A percentile compares a stretch with the other conserved stretches of the same genome.
phyloP scores from a whole-genome alignment of 1,140 invertebrate genomes.

The Nomia melanderi region DNA sequence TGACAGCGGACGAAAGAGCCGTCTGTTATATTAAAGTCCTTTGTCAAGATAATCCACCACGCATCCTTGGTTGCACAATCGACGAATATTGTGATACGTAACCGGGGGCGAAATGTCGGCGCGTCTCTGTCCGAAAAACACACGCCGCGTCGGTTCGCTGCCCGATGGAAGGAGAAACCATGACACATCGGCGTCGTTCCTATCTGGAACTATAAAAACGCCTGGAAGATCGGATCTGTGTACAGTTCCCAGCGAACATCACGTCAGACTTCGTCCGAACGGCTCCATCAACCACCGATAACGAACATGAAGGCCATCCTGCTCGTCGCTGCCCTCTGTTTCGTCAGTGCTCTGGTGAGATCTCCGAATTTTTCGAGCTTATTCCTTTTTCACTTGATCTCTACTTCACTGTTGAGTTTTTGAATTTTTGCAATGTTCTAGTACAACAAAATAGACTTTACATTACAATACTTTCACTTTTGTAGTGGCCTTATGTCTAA shows the following conservation, averaged over 20 bases:
- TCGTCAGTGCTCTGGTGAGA: conserved; percentile 62
- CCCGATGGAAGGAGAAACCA: conserved; percentile 17
- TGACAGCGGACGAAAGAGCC: too few species aligned
- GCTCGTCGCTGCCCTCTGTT: conserved; percentile 58
- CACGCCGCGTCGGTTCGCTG: neutral
- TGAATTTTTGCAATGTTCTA: too few species aligned
- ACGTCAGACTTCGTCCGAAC: neutral
- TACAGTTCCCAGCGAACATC: conserved; percentile 33
- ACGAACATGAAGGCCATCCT: conserved; percentile 58
- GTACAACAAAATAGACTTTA: too few species aligned
- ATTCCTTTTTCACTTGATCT: neutral
- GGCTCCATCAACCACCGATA: neutral
- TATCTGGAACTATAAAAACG: conserved; percentile 53
- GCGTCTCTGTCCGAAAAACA: neutral
- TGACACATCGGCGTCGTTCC: neutral
- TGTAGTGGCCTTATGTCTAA: too few species aligned
- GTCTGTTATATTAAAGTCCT: neutral
- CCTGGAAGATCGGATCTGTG: neutral
- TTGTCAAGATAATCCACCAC: neutral
- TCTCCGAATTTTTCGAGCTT: neutral
- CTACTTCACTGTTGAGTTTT: too few species aligned
- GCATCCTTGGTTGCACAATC: neutral
- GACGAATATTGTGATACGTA: neutral
- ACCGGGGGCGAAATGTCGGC: neutral
- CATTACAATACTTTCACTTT: too few species aligned